Percentiles rank a stretch among this genome's conserved stretches.
phyloP scores from a whole-genome alignment of 2,797 vertebrate genomes.

The Scleropages formosus region DNA sequence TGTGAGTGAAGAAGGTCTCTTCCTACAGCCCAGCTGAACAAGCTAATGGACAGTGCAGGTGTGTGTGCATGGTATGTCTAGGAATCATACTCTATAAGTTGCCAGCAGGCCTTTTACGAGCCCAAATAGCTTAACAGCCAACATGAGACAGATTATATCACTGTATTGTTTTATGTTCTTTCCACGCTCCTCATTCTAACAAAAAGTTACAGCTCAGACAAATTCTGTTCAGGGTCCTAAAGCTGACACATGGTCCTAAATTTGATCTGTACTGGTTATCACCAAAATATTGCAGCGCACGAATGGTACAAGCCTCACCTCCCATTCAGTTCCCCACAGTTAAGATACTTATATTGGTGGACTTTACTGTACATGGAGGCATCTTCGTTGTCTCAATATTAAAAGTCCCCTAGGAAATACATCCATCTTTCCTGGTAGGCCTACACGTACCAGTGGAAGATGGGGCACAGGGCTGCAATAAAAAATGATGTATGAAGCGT shows the following conservation, averaged over 20 bases:
- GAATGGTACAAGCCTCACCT: too few species aligned
- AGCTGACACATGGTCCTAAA: neutral
- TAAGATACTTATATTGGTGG: neutral
- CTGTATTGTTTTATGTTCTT: too few species aligned
- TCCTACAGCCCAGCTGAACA: neutral
- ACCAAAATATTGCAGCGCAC: too few species aligned
- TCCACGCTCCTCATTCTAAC: too few species aligned
- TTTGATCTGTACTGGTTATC: neutral
- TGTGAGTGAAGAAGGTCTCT: neutral
- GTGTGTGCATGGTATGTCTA: too few species aligned
- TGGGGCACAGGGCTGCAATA: slow-evolving; percentile 62
- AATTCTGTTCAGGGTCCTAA: neutral
- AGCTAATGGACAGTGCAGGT: neutral
- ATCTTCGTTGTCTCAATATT: neutral
- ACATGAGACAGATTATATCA: too few species aligned
- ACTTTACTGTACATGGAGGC: slow-evolving; percentile 26
- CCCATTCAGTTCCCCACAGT: neutral
- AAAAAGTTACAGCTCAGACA: too few species aligned
- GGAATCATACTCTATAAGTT: too few species aligned
- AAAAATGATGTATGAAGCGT: slow-evolving; percentile 70
- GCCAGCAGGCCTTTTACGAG: too few species aligned
- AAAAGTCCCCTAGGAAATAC: slow-evolving; percentile 31
- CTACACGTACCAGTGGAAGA: slow-evolving; percentile 44
- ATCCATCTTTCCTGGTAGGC: slow-evolving; percentile 32
- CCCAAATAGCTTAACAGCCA: too few species aligned